Conservation (phyloP, 2,797 vertebrate genomes). For the Cuniculus paca region DNA sequence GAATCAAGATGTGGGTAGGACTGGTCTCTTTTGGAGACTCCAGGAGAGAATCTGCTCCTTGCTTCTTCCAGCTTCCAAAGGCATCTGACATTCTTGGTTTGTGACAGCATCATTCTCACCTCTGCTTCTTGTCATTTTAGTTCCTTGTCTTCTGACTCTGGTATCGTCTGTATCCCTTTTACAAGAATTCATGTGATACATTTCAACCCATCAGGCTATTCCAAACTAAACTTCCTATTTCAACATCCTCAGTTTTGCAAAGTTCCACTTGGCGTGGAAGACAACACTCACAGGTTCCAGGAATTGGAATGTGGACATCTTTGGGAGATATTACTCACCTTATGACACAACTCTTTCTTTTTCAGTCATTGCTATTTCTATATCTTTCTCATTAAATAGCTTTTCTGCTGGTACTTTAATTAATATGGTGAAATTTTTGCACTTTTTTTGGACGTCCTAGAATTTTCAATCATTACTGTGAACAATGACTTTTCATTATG, state of each 20-base stretch:
- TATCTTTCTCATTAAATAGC: conserved; percentile 19
- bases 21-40: neutral
- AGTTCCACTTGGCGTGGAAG: neutral
- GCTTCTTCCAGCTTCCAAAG: neutral
- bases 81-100: neutral
- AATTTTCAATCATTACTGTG: neutral
- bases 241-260: neutral
- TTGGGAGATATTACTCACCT: neutral
- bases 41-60: neutral
- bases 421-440: neutral
- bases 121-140: neutral
- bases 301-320: neutral
- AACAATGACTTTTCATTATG: neutral
- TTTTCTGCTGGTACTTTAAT: neutral
- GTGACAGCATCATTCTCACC: neutral
- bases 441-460: neutral
- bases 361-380: neutral
- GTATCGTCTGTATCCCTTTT: neutral
- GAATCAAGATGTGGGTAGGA: neutral
- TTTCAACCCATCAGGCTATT: neutral
- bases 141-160: neutral
- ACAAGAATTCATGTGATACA: neutral
- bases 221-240: neutral
- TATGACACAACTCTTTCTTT: neutral
- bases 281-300: neutral